A percentile compares a stretch with the other conserved stretches of the same genome.
Conservation (phyloP, 2,113 vertebrate species). For the Illadopsis cleaveri region DNA sequence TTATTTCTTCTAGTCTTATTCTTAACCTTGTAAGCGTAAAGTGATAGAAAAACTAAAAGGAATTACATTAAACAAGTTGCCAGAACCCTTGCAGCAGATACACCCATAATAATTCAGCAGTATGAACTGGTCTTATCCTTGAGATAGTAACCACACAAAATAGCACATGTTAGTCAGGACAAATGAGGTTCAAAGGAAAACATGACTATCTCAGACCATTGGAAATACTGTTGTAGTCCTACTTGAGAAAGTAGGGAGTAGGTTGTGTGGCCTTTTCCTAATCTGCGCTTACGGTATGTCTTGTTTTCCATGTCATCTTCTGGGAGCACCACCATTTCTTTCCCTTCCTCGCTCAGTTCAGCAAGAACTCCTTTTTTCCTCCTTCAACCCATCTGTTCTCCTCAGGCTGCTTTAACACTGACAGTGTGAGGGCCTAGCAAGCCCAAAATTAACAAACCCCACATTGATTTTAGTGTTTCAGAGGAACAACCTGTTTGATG, state of each 20-base stretch:
- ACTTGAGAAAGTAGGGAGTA: neutral
- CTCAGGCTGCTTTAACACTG: neutral
- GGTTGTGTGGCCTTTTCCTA: neutral
- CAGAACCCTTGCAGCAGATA: neutral
- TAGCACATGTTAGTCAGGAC: neutral
- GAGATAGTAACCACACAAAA: neutral
- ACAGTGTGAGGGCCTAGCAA: neutral
- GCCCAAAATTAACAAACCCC: slow-evolving; percentile 28
- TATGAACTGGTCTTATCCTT: neutral
- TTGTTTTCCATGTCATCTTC: neutral
- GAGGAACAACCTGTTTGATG: slow-evolving; percentile 30
- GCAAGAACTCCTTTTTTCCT: neutral
- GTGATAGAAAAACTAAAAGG: neutral
- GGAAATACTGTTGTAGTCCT: neutral
- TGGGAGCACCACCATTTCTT: neutral
- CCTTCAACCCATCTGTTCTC: slow-evolving; percentile 45
- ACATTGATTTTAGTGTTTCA: neutral
- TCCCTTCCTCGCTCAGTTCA: neutral
- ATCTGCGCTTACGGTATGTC: neutral
- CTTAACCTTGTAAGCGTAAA: neutral
- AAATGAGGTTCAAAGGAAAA: neutral
- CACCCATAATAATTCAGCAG: neutral
- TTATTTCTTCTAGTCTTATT: neutral
- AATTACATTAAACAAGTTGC: neutral
- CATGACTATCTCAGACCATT: neutral